Evolutionary conservation across 2,113 vertebrate genomes (phyloP).

Genomic region (Cyanoderma ruficeps): DNA sequence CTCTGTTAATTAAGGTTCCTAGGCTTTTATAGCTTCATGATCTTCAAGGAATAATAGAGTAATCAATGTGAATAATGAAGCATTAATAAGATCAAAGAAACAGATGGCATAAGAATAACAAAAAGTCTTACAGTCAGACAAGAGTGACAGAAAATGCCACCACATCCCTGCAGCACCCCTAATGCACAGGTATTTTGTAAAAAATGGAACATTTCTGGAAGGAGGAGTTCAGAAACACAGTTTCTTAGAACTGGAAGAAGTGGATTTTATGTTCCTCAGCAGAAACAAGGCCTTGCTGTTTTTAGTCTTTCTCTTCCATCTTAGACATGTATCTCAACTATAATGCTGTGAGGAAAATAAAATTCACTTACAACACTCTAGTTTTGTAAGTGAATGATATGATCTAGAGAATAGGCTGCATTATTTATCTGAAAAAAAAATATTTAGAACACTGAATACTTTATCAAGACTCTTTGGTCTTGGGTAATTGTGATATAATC

Average conservation of each 20-base stretch:
- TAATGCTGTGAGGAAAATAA: neutral
- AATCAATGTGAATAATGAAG: neutral
- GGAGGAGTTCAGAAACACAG: neutral
- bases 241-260: neutral
- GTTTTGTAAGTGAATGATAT: neutral
- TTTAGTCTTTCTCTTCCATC: neutral
- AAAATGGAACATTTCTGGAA: neutral
- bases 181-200: neutral
- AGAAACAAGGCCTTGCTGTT: neutral
- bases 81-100: neutral
- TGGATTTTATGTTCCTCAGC: neutral
- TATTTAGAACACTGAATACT: neutral
- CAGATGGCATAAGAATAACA: neutral
- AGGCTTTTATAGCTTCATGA: neutral
- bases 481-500: neutral
- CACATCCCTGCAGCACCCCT: no score
- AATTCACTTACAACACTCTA: neutral
- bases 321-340: neutral
- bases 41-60: neutral
- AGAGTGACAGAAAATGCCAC: neutral
- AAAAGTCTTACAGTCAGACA: neutral
- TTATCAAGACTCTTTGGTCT: neutral
- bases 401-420: neutral
- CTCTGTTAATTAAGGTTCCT: neutral
- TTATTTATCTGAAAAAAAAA: neutral